Evolutionary conservation across 2,888 invertebrate genomes (phyloP).

Genomic region (Melinaea menophilus): DNA sequence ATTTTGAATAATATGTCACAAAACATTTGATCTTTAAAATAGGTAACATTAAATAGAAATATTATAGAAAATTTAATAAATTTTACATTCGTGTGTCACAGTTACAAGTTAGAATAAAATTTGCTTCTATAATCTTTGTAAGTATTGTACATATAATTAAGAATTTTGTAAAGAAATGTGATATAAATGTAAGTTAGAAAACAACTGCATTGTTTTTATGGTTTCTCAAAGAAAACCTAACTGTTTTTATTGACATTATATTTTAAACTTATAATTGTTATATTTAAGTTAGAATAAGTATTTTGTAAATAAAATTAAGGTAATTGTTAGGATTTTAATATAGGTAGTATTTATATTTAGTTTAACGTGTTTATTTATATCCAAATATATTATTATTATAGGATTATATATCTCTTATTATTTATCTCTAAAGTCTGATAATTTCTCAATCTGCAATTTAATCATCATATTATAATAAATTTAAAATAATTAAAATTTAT

Average conservation of each 20-base stretch:
- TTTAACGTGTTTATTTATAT: constrained; percentile 24
- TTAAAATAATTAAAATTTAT: too few species aligned
- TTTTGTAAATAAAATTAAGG: constrained; percentile 25
- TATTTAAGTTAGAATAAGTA: constrained; percentile 11
- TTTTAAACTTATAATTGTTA: constrained; percentile 21
- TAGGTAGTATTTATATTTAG: constrained; percentile 20
- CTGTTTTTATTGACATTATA: constrained; percentile 20
- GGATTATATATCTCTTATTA: constrained; percentile 19
- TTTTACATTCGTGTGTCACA: constrained; percentile 12
- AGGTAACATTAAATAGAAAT: constrained; percentile 8
- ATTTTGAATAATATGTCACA: constrained; percentile 4
- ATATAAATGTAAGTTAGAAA: constrained; percentile 49
- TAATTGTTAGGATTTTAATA: constrained; percentile 27
- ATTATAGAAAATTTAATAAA: constrained; percentile 8
- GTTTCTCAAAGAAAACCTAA: constrained; percentile 12
- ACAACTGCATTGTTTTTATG: constrained; percentile 18
- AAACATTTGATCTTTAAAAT: constrained; percentile 1
- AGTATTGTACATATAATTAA: constrained; percentile 39
- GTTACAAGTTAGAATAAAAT: constrained; percentile 13
- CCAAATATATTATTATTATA: constrained; percentile 30
- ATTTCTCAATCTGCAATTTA: too few species aligned
- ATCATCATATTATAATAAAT: too few species aligned
- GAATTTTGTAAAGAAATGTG: constrained; percentile 54
- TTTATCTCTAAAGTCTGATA: not conserved
- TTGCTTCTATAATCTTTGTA: constrained; percentile 21